Evolutionary conservation across 2,888 invertebrate genomes (phyloP).

Genomic region (Rotaria socialis): DNA sequence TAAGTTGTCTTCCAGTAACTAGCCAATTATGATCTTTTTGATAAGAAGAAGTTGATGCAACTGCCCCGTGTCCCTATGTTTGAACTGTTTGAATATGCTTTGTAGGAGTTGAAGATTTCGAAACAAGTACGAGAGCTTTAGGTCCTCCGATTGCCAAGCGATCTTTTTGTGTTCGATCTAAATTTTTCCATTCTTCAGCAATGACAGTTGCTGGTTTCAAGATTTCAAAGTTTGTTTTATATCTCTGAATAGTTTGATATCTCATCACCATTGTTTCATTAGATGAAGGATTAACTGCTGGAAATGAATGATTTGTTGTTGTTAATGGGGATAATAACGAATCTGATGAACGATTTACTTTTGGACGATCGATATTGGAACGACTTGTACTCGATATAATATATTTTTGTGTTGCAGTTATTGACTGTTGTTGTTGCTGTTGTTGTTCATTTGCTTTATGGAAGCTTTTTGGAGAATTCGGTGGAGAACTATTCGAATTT

Average conservation of each 20-base stretch:
- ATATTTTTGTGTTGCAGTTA: background rate
- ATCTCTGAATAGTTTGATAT: slow-evolving; percentile 13
- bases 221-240: slow-evolving; percentile 5
- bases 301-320: background rate
- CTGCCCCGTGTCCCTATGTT: slow-evolving; percentile 37
- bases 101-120: background rate
- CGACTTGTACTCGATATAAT: background rate
- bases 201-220: slow-evolving; percentile 34
- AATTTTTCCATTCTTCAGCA: slow-evolving; percentile 34
- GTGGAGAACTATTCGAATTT: background rate
- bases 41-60: slow-evolving; percentile 25
- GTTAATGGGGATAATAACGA: background rate
- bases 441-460: background rate
- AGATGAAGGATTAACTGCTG: background rate
- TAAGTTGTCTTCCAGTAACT: slow-evolving; percentile 10
- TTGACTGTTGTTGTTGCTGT: background rate
- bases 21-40: background rate
- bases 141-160: background rate
- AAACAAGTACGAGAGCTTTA: slow-evolving; percentile 24
- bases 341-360: background rate
- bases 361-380: background rate
- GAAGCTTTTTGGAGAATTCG: background rate
- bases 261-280: slow-evolving; percentile 12
- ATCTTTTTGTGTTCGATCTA: background rate
- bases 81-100: background rate